These are phyloP conservation scores for Lindbergichthys nudifrons DNA, from an alignment of 2,797 vertebrate genomes.

Conservation along the genomic window DNA sequence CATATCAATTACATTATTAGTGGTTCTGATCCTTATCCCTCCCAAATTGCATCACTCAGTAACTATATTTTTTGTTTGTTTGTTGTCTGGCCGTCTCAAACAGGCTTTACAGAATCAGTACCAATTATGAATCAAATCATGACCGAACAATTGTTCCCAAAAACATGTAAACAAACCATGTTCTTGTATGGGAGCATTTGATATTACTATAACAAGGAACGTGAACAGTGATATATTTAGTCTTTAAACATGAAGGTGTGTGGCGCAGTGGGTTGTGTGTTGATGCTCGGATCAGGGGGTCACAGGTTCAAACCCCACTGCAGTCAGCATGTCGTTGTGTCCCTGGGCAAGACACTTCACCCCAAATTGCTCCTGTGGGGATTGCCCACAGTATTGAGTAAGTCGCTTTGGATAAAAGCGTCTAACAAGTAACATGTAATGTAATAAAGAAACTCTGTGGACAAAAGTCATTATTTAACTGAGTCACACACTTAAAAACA, in stretches of 20 bases:
- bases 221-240: too few relatives aligned
- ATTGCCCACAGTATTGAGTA: too few relatives aligned
- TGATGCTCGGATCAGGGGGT: too few relatives aligned
- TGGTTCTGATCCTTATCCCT: conserved; percentile 38
- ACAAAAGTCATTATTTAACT: background rate
- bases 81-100: background rate
- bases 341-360: too few relatives aligned
- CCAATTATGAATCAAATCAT: background rate
- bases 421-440: too few relatives aligned
- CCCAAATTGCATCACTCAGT: conserved; percentile 46
- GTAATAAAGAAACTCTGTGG: too few relatives aligned
- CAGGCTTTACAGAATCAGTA: background rate
- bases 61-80: conserved; percentile 34
- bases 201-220: background rate
- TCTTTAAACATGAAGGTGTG: too few relatives aligned
- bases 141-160: background rate
- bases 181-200: background rate
- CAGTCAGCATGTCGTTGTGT: too few relatives aligned
- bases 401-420: too few relatives aligned
- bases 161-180: background rate
- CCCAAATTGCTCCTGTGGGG: too few relatives aligned
- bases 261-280: too few relatives aligned
- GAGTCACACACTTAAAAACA: background rate
- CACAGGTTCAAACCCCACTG: too few relatives aligned
- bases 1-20: conserved; percentile 63